Evolutionary conservation across 2,888 invertebrate genomes (phyloP).

Genomic region (Ernsta delagoae): DNA sequence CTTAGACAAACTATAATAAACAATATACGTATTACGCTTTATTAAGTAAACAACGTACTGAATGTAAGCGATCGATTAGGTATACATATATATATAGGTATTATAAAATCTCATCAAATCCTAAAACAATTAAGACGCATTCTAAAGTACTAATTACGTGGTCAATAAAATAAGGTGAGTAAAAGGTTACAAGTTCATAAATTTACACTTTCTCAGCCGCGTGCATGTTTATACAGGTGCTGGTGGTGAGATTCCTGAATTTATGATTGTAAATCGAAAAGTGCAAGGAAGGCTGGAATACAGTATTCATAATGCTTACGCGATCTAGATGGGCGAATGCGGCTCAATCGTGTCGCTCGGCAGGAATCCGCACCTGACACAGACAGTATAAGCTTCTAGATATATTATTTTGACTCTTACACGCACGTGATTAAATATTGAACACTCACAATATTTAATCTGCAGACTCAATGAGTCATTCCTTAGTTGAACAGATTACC

Average conservation of each 20-base stretch:
- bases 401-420: too few relatives aligned
- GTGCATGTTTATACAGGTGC: constrained; percentile 32
- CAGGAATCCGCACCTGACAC: constrained; percentile 83
- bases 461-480: too few relatives aligned
- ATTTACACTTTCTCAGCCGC: constrained; percentile 18
- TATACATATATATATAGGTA: too few relatives aligned
- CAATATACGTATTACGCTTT: not conserved
- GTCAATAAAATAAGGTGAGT: constrained; percentile 7
- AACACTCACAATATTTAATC: too few relatives aligned
- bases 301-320: constrained; percentile 68
- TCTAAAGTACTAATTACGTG: constrained; percentile 27
- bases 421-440: too few relatives aligned
- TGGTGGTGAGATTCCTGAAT: constrained; percentile 26
- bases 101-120: constrained; percentile 8
- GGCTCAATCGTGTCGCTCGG: constrained; percentile 81
- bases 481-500: too few relatives aligned
- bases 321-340: constrained; percentile 78
- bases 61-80: constrained; percentile 6
- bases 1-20: not conserved
- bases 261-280: constrained; percentile 24
- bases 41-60: not conserved
- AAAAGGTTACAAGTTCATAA: constrained; percentile 14
- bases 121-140: constrained; percentile 34
- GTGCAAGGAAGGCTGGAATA: constrained; percentile 37
- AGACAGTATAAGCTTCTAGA: constrained; percentile 53